These are phyloP conservation scores for Chiloscyllium punctatum DNA, from an alignment of 2,797 vertebrate genomes.

Conservation along the genomic window DNA sequence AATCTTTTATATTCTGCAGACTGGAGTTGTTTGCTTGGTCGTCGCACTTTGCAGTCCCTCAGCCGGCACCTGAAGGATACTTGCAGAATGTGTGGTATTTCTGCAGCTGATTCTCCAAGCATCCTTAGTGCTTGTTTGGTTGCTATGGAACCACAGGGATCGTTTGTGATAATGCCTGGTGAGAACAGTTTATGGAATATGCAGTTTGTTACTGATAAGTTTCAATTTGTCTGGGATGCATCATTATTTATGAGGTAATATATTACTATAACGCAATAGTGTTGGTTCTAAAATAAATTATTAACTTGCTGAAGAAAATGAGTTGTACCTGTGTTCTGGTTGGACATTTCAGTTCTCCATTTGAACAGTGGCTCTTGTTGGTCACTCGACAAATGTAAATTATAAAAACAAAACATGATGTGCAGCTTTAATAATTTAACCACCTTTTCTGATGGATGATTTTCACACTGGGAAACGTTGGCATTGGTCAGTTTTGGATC, in stretches of 20 bases:
- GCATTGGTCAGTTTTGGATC: background rate
- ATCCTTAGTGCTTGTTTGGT: constrained; percentile 96
- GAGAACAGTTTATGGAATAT: constrained; percentile 42
- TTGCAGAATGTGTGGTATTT: constrained; percentile 98
- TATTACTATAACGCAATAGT: background rate
- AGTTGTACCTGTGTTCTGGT: background rate
- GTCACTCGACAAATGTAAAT: background rate
- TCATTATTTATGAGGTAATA: background rate
- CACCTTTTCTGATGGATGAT: background rate
- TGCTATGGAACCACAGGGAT: constrained; percentile 96
- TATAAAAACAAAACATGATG: background rate
- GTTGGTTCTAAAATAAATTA: background rate
- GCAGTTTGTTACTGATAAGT: background rate
- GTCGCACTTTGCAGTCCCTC: constrained; percentile 88
- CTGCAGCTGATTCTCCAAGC: constrained; percentile 90
- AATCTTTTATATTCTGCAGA: constrained; percentile 57
- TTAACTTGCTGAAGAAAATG: background rate
- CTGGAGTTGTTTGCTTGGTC: constrained; percentile 94
- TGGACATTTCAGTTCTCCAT: background rate
- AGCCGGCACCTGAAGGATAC: constrained; percentile 93
- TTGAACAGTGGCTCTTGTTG: background rate
- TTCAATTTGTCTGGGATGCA: background rate
- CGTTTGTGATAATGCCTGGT: constrained; percentile 99
- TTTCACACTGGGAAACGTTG: background rate
- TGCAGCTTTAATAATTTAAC: background rate